Evolutionary conservation across 2,888 invertebrate species (phyloP), one percentile per base, ranked within the genome.

Genomic region (Volucella inflata): DNA sequence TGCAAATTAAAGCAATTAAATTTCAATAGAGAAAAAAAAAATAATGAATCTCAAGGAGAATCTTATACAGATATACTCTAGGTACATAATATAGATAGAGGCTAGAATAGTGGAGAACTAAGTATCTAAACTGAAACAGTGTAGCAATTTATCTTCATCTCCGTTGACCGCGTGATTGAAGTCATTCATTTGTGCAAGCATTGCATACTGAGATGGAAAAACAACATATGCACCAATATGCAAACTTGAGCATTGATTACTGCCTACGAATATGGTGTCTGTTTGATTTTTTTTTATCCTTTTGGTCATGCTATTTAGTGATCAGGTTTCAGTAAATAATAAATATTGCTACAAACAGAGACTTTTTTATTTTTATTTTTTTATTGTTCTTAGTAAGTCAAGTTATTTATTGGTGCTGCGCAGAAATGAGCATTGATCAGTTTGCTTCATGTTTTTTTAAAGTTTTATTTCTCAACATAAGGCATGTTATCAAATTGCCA

Each of bases 1-100:
- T 84, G 79, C 84, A 84, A 79, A 84, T 84, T 70, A 80, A 75
- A 60, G 71, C 75, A 84, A 80, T 84, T 80, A 75, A 80, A 75
- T 75, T 55, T 71, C 75, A 65, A 80, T 80, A 50, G 65, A 51
- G 59, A 48, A 14, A 65, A 70, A 65, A 82, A 51, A 53, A 50
- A 77, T 36, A 50, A 75, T 64, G 30, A 65, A 79, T 65, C 59
- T 79, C 75, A 84, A 75, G 70, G 80, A 38, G 65, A 79, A 17
- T 57, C 14, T 30, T 30, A 30, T 2, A 30, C 6, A n/a, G n/a
- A n/a, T n/a, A n/a, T n/a, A n/a, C n/a, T n/a, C n/a, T n/a, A n/a
- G n/a, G n/a, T n/a, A n/a, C n/a, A n/a, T n/a, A n/a, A 30, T 30
- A 30, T 6, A 6, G 30, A 55, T 53, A 75, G 64, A 46, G 6